Evolutionary conservation across 2,113 vertebrate genomes (phyloP).

Genomic region (Desmodus rotundus): DNA sequence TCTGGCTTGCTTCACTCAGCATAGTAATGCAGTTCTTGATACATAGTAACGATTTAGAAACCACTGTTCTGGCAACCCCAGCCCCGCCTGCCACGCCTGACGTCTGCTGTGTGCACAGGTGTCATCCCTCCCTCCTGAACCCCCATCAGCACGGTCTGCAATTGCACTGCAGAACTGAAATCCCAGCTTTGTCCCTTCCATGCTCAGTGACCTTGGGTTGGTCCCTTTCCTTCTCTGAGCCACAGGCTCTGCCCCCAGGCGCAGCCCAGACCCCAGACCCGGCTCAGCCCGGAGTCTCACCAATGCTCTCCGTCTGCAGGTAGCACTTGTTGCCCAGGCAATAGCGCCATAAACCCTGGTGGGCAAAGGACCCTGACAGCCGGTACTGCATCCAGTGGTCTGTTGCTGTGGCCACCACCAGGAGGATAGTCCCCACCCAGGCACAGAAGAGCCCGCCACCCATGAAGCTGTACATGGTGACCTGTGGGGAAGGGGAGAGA

Average conservation of each 20-base stretch:
- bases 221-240: neutral
- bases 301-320: conserved; percentile 90
- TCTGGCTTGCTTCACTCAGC: neutral
- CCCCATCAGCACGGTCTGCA: too few species aligned
- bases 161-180: neutral
- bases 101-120: too few species aligned
- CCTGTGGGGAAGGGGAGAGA: conserved; percentile 54
- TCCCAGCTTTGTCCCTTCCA: neutral
- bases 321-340: conserved; percentile 91
- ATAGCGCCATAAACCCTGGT: conserved; percentile 93
- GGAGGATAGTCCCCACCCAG: conserved; percentile 89
- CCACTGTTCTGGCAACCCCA: neutral
- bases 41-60: neutral
- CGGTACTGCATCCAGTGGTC: conserved; percentile 96
- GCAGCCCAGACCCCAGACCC: neutral
- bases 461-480: conserved; percentile 92
- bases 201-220: neutral
- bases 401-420: conserved; percentile 89
- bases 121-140: too few species aligned
- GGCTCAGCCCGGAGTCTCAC: conserved; percentile 72
- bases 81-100: neutral
- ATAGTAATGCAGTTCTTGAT: neutral
- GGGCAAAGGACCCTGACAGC: conserved; percentile 87
- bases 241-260: neutral
- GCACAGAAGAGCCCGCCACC: conserved; percentile 92